Base-by-base conservation (phyloP, 2,113 vertebrate genomes). In the Dryoscopus gambensis region DNA sequence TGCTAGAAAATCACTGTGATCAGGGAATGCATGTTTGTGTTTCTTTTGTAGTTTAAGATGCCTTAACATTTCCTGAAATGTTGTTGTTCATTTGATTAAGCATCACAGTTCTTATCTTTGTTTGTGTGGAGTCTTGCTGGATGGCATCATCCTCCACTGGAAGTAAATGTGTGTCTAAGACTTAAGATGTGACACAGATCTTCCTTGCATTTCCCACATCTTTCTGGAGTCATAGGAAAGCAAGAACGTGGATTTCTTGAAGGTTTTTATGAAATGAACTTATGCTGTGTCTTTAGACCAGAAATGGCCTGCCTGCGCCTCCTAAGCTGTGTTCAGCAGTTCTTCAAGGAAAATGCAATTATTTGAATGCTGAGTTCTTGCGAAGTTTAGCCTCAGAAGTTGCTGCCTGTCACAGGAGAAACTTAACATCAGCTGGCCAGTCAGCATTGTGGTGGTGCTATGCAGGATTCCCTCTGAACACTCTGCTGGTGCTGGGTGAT, bases 161-260 rank as follows among this genome's bases (percentile, higher is more conserved):
- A 0, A 0, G n/a, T 15, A 60, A 39, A 28, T 44, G 3, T 13
- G 14, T 40, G 25, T 10, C 15, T 56, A 33, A 87, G 28, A 31
- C 52, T 56, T 84, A 52, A 73, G 15, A 16, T 67, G n/a, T 50
- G 31, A 59, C 53, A 42, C 10, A 49, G 47, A 39, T 52, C 35
- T 74, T 79, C 42, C 14, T 81, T 78, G 17, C 37, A 53, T 85
- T 84, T 60, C 49, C 27, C 40, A 15, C 2, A 2, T 22, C 30
- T 49, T 82, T 83, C 27, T 74, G 49, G 44, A 79, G 24, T 47
- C 19, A 18, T 2, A n/a, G 62, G 20, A 76, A 69, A 71, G 19
- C 65, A 76, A 47, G 17, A 40, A 18, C 22, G 31, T 25, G 27
- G 15, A 55, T 84, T 89, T 84, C 39, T 63, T 44, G 39, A 42